phyloP scores from a whole-genome alignment of 2,888 invertebrate species.

The Neuroscelio doddi region DNA sequence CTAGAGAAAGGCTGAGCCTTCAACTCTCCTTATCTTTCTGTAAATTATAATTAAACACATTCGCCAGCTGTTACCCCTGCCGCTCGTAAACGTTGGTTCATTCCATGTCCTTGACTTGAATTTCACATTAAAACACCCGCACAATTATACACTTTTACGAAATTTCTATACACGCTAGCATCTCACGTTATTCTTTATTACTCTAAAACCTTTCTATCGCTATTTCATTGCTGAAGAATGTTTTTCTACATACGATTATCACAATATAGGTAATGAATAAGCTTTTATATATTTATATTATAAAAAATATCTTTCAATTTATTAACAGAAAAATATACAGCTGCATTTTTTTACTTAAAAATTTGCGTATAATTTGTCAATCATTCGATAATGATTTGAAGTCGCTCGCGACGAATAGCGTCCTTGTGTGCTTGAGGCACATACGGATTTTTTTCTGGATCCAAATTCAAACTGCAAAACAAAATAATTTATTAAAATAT shows the following conservation, averaged over 20 bases:
- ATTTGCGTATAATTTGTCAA: neutral
- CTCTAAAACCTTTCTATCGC: neutral
- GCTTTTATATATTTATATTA: neutral
- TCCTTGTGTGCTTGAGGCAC: conserved; percentile 82
- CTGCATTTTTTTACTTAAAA: neutral
- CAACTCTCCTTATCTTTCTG: conserved; percentile 44
- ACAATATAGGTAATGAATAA: too few species aligned
- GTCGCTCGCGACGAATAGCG: conserved; percentile 61
- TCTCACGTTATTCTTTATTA: neutral
- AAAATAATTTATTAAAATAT: too few species aligned
- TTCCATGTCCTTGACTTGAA: conserved; percentile 43
- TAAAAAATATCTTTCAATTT: conserved; percentile 4
- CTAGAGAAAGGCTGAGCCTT: conserved; percentile 48
- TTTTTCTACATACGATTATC: too few species aligned
- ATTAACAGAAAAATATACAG: conserved; percentile 6
- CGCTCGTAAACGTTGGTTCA: conserved; percentile 23
- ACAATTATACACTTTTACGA: conserved; percentile 40
- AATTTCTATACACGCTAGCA: conserved; percentile 30
- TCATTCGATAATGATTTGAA: conserved; percentile 61
- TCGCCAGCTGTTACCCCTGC: conserved; percentile 43
- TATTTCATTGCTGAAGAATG: too few species aligned
- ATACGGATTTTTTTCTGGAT: conserved; percentile 87
- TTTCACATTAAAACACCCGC: conserved; percentile 41
- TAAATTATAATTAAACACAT: conserved; percentile 45
- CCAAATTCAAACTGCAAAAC: conserved; percentile 81